A percentile compares a stretch with the other conserved stretches of the same genome.
phyloP scores from a whole-genome alignment of 2,113 vertebrate species.

The Rousettus leschenaultii region DNA sequence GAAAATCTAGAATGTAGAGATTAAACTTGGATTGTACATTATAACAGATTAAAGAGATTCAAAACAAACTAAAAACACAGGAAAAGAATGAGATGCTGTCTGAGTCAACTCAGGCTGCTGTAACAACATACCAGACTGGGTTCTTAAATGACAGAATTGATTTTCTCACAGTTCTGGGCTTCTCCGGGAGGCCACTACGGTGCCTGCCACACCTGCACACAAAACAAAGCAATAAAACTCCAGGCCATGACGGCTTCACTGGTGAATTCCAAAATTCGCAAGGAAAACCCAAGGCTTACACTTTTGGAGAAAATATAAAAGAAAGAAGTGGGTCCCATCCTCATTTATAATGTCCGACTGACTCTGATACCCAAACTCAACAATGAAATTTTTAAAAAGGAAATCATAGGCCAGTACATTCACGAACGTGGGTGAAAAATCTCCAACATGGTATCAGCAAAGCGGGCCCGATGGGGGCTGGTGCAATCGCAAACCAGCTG shows the following conservation, averaged over 20 bases:
- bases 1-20: background rate
- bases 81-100: background rate
- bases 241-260: background rate
- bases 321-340: background rate
- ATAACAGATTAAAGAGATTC: background rate
- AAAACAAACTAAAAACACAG: background rate
- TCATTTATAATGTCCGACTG: background rate
- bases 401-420: background rate
- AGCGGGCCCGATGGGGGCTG: too few species aligned
- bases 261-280: background rate
- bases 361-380: background rate
- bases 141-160: background rate
- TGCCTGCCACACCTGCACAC: too few species aligned
- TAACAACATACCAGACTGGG: background rate
- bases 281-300: background rate
- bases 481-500: fast-evolving
- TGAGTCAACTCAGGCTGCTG: background rate
- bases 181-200: background rate
- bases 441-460: too few species aligned
- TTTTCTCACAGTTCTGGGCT: background rate
- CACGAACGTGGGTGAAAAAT: background rate
- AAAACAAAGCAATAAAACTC: background rate
- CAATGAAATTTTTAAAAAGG: background rate
- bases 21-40: background rate
- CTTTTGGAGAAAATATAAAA: background rate